These are phyloP conservation scores for Polyommatus icarus DNA, from an alignment of 2,888 invertebrate genomes.

Conservation along the genomic window DNA sequence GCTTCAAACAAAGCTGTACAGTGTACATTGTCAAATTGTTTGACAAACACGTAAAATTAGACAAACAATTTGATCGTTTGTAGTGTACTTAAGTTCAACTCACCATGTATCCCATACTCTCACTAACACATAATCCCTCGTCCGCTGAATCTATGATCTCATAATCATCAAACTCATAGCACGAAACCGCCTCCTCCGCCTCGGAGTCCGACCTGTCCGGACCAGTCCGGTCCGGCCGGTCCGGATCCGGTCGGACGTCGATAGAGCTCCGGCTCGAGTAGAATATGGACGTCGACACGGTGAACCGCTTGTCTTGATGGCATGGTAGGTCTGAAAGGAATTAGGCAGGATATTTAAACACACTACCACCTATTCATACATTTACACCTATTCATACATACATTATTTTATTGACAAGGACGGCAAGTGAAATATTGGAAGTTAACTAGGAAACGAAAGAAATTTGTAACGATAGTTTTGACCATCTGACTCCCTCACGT, in stretches of 20 bases:
- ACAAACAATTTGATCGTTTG: no score
- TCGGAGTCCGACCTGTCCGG: slow-evolving; percentile 49
- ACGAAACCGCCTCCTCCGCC: slow-evolving; percentile 64
- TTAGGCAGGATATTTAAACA: not conserved
- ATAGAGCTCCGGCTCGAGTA: slow-evolving; percentile 51
- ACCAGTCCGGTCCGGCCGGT: slow-evolving; percentile 28
- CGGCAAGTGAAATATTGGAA: no score
- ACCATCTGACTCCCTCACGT: no score
- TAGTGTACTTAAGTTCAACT: slow-evolving; percentile 37
- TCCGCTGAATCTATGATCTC: slow-evolving; percentile 64
- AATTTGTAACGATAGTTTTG: no score
- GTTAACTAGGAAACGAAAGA: no score
- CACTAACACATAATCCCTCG: slow-evolving; percentile 51
- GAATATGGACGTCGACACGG: slow-evolving; percentile 60
- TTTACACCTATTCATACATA: no score
- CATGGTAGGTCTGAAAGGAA: slow-evolving; percentile 63
- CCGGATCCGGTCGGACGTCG: slow-evolving; percentile 30
- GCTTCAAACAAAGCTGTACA: no score
- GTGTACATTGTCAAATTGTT: no score
- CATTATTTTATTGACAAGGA: no score
- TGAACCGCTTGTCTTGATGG: slow-evolving; percentile 64
- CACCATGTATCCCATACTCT: slow-evolving; percentile 48
- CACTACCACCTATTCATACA: no score
- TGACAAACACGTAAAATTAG: no score
- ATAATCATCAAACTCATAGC: slow-evolving; percentile 67